Conservation (phyloP, 1,140 invertebrate species). For the Charaxes varanes region DNA sequence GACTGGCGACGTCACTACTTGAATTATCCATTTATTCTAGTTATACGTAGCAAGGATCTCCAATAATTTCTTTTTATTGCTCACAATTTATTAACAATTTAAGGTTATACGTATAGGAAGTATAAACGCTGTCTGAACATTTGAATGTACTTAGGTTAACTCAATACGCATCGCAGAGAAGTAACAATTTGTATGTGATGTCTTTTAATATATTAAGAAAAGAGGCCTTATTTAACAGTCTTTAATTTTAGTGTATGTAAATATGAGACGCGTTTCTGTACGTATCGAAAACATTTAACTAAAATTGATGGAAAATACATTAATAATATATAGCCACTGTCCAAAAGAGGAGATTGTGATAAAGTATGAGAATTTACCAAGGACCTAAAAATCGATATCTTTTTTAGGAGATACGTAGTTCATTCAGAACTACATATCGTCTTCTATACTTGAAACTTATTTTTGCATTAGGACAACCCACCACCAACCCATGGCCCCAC, state of each 20-base stretch:
- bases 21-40: constrained; percentile 22
- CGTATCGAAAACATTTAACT: too few species aligned
- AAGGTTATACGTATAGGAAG: constrained; percentile 14
- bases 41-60: constrained; percentile 13
- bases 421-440: too few species aligned
- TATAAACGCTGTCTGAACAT: constrained; percentile 6
- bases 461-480: too few species aligned
- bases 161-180: not conserved
- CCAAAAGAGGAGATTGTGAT: too few species aligned
- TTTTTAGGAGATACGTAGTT: too few species aligned
- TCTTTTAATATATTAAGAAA: constrained; percentile 14
- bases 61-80: constrained; percentile 29
- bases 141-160: not conserved
- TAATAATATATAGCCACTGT: not conserved
- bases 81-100: constrained; percentile 27
- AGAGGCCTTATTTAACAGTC: constrained; percentile 19
- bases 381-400: too few species aligned
- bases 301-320: too few species aligned
- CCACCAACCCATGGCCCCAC: too few species aligned
- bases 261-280: too few species aligned
- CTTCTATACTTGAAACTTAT: too few species aligned
- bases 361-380: too few species aligned
- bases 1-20: constrained; percentile 58
- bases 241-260: constrained; percentile 13
- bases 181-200: constrained; percentile 3